phyloP scores from a whole-genome alignment of 2,888 invertebrate species.

The Lasioglossum lativentre region DNA sequence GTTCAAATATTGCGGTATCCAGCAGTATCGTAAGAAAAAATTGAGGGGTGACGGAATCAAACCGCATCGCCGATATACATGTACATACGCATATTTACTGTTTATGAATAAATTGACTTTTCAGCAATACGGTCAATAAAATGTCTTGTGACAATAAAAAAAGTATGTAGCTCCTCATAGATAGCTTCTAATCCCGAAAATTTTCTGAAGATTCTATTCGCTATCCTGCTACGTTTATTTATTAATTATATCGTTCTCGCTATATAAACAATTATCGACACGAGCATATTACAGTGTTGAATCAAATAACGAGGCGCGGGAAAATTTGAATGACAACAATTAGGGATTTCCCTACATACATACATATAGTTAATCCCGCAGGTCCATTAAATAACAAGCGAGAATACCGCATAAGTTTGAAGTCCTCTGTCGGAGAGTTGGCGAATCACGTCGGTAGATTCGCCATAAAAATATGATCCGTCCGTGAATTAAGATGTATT shows the following conservation, averaged over 20 bases:
- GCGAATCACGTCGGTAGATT: neutral
- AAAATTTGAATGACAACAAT: neutral
- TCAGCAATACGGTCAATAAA: neutral
- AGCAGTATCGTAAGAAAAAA: constrained; percentile 3
- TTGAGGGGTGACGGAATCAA: neutral
- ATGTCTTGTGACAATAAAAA: neutral
- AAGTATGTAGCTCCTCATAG: too few relatives aligned
- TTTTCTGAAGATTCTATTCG: neutral
- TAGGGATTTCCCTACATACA: neutral
- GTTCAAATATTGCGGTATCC: neutral
- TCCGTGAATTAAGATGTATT: constrained; percentile 21
- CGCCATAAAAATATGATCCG: constrained; percentile 17
- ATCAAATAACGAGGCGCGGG: neutral
- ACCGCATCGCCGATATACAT: neutral
- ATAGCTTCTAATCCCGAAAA: neutral
- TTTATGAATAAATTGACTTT: neutral
- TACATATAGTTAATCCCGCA: neutral
- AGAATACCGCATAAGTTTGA: neutral
- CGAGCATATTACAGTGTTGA: neutral
- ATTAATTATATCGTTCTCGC: neutral
- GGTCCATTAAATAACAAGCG: neutral
- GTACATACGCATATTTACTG: neutral
- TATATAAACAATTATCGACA: neutral
- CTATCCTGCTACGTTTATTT: neutral
- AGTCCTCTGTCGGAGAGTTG: neutral